Conservation (phyloP, 92 coral and sea anemone species). For the Parazoanthus atlanticus region DNA sequence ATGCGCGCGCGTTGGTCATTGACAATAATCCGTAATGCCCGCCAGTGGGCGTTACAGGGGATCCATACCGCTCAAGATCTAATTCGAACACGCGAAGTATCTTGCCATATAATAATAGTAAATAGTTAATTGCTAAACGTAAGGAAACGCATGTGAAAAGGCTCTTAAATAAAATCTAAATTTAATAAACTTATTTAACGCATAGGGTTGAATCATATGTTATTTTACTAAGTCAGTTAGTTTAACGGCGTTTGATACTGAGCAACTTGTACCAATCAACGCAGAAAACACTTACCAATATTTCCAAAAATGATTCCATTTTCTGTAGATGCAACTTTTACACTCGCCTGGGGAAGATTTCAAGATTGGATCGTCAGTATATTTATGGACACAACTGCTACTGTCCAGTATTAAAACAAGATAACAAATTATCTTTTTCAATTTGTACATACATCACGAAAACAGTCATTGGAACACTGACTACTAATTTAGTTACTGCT, state of each 20-base stretch:
- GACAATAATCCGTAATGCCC: too few relatives aligned
- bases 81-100: too few relatives aligned
- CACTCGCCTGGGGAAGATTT: slow-evolving; percentile 78
- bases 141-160: too few relatives aligned
- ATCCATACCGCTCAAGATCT: too few relatives aligned
- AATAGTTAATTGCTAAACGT: too few relatives aligned
- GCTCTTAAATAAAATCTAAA: too few relatives aligned
- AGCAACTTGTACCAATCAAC: not conserved
- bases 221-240: not conserved
- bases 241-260: not conserved
- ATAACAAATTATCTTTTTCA: too few relatives aligned
- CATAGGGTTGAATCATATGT: not conserved
- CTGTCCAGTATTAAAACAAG: not conserved
- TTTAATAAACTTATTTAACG: not conserved
- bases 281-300: slow-evolving; percentile 70
- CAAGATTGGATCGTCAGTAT: not conserved
- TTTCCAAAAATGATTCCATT: slow-evolving; percentile 99
- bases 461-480: not conserved
- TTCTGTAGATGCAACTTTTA: slow-evolving; percentile 97
- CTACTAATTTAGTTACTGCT: not conserved
- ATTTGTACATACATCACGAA: not conserved
- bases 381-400: not conserved
- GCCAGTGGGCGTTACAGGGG: too few relatives aligned
- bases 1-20: too few relatives aligned
- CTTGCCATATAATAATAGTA: too few relatives aligned